A percentile compares a stretch with the other conserved stretches of the same genome.
Conservation (phyloP, 2,888 invertebrate genomes). For the Caenorhabditis plicata region DNA sequence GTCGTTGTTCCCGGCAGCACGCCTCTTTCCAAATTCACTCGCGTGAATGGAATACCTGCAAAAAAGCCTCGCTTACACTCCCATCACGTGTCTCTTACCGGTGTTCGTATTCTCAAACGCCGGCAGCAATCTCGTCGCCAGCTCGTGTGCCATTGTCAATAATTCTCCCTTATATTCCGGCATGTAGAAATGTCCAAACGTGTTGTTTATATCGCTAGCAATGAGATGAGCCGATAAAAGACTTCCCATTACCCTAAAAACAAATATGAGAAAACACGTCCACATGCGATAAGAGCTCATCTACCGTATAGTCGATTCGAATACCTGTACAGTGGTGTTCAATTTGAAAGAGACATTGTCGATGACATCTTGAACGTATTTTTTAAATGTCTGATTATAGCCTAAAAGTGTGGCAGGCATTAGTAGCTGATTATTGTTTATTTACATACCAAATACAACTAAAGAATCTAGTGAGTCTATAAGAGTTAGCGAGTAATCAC, state of each 20-base stretch:
- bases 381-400: conserved; percentile 70
- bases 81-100: no score
- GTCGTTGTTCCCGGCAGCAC: conserved; percentile 70
- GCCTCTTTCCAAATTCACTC: conserved; percentile 71
- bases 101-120: conserved; percentile 73
- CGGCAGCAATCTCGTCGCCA: conserved; percentile 71
- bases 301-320: conserved; percentile 73
- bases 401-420: conserved; percentile 53
- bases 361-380: conserved; percentile 71
- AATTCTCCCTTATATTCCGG: conserved; percentile 68
- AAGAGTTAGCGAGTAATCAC: conserved; percentile 73
- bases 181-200: conserved; percentile 68
- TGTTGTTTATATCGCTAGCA: conserved; percentile 70
- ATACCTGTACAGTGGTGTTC: conserved; percentile 73
- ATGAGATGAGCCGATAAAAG: conserved; percentile 73
- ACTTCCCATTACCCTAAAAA: conserved; percentile 71
- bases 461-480: conserved; percentile 73
- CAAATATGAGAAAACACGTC: no score
- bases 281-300: conserved; percentile 3
- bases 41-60: conserved; percentile 59
- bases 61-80: no score
- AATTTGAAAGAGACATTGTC: conserved; percentile 72
- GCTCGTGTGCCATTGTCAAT: conserved; percentile 72
- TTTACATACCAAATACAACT: conserved; percentile 67
- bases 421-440: no score